Conservation (phyloP, 2,888 invertebrate species). For the Drosophila cracens region DNA sequence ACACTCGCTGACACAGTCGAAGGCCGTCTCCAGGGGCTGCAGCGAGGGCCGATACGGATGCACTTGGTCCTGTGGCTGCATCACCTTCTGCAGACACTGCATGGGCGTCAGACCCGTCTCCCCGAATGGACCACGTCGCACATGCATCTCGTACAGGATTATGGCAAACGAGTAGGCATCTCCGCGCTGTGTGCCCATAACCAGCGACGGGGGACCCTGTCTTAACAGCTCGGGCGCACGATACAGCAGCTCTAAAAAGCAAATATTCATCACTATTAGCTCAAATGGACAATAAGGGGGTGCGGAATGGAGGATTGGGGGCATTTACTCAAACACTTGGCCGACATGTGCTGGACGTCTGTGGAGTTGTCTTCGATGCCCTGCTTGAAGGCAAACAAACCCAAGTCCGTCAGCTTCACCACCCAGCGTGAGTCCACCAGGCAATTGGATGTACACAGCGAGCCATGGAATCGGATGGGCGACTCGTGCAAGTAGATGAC, state of each 20-base stretch:
- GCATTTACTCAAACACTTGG: slow-evolving; percentile 90
- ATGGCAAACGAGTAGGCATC: slow-evolving; percentile 95
- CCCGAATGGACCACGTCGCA: slow-evolving; percentile 94
- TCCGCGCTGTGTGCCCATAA: slow-evolving; percentile 89
- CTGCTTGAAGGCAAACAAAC: slow-evolving; percentile 93
- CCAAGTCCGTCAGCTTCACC: slow-evolving; percentile 96
- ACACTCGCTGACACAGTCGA: slow-evolving; percentile 94
- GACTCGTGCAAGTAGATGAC: slow-evolving; percentile 96
- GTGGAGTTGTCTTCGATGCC: slow-evolving; percentile 88
- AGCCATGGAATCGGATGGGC: slow-evolving; percentile 93
- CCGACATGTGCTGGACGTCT: slow-evolving; percentile 86
- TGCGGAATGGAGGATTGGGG: too few species aligned
- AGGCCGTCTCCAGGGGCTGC: slow-evolving; percentile 91
- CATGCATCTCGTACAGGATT: slow-evolving; percentile 94
- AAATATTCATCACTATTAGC: neutral
- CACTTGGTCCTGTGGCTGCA: slow-evolving; percentile 81
- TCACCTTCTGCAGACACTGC: slow-evolving; percentile 86
- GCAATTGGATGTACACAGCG: slow-evolving; percentile 95
- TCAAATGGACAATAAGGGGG: neutral
- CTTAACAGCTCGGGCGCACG: slow-evolving; percentile 92
- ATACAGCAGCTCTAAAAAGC: slow-evolving; percentile 89
- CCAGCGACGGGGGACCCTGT: slow-evolving; percentile 83
- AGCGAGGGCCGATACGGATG: slow-evolving; percentile 88
- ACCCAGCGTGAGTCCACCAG: slow-evolving; percentile 98
- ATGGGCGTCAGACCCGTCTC: slow-evolving; percentile 88